A percentile compares a stretch with the other conserved stretches of the same genome.
Evolutionary conservation across 1,140 invertebrate genomes (phyloP).

Genomic region (Melitaea cinxia): DNA sequence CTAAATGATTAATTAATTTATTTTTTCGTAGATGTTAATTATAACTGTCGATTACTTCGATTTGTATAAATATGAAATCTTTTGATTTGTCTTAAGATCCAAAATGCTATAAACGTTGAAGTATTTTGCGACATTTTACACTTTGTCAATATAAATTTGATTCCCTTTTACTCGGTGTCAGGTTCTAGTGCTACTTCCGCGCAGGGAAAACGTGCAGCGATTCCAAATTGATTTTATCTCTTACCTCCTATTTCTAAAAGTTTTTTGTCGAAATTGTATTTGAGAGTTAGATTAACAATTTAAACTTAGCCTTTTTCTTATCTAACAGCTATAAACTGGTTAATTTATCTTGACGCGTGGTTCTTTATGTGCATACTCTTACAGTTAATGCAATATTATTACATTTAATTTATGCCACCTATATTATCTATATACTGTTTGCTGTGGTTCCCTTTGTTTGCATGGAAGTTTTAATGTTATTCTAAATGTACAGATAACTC

Average conservation of each 20-base stretch:
- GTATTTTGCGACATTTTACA: not conserved
- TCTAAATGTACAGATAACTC: too few species aligned
- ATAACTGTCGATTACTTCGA: too few species aligned
- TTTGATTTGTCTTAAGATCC: not conserved
- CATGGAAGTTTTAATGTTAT: too few species aligned
- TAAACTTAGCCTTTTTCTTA: not conserved
- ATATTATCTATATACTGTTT: too few species aligned
- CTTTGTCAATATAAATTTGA: not conserved
- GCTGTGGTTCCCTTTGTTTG: too few species aligned
- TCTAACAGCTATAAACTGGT: not conserved
- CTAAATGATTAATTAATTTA: too few species aligned
- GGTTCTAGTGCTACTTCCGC: not conserved
- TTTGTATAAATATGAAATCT: not conserved
- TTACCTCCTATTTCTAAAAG: not conserved
- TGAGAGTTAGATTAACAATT: not conserved
- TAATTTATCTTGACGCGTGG: too few species aligned
- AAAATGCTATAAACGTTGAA: not conserved
- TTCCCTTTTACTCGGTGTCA: constrained; percentile 7
- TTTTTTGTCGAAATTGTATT: not conserved
- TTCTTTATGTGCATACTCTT: too few species aligned
- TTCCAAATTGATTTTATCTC: not conserved
- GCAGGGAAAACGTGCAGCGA: not conserved
- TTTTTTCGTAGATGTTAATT: too few species aligned
- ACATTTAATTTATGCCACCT: too few species aligned
- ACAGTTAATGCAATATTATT: too few species aligned